Conservation (phyloP, 2,113 vertebrate genomes). For the Pollachius pollachius region DNA sequence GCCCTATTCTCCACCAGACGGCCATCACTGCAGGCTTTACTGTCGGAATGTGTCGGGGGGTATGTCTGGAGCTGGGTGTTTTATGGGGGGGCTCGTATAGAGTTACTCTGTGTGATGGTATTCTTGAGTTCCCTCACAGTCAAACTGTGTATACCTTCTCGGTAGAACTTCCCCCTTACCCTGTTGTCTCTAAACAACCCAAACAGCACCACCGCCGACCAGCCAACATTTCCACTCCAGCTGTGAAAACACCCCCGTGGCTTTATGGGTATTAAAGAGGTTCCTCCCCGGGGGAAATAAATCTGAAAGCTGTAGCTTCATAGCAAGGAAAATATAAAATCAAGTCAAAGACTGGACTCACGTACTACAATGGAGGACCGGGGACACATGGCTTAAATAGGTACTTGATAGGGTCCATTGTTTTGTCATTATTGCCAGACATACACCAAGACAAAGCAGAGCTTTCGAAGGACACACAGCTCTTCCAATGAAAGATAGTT, state of each 20-base stretch:
- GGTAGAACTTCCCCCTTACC: constrained; percentile 25
- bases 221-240: constrained; percentile 43
- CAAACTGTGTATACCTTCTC: constrained; percentile 22
- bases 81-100: neutral
- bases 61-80: constrained; percentile 12
- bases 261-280: constrained; percentile 47
- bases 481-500: too few species aligned
- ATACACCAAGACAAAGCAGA: too few species aligned
- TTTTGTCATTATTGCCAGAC: too few species aligned
- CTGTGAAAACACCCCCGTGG: constrained; percentile 53
- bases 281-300: constrained; percentile 9
- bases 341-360: too few species aligned
- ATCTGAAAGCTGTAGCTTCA: neutral
- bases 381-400: too few species aligned
- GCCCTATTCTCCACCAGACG: neutral
- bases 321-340: too few species aligned
- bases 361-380: too few species aligned
- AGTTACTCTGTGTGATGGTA: neutral
- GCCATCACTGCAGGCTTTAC: neutral
- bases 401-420: too few species aligned
- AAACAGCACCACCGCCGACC: constrained; percentile 25
- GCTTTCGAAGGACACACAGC: too few species aligned
- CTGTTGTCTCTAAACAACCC: constrained; percentile 32
- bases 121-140: neutral
- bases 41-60: neutral